Conservation (phyloP, 2,797 vertebrate species). For the Phoeniculus purpureus region DNA sequence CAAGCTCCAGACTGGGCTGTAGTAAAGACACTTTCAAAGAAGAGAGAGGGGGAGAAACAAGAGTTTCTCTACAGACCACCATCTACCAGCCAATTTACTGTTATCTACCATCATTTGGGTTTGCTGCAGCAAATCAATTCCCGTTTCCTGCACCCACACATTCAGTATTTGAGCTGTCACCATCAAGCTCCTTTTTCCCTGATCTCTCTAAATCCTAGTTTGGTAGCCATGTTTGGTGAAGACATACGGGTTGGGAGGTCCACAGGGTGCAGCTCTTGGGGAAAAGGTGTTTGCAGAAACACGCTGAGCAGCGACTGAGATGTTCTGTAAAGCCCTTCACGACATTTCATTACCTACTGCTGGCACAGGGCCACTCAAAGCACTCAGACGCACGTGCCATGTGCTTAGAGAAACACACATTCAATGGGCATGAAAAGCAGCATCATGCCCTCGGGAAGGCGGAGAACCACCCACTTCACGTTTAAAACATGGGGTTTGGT, state of each 20-base stretch:
- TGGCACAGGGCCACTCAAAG: background rate
- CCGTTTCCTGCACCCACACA: background rate
- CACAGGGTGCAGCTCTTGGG: background rate
- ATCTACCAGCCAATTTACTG: background rate
- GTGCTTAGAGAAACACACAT: background rate
- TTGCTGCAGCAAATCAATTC: background rate
- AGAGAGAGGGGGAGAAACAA: background rate
- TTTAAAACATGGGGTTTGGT: background rate
- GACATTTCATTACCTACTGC: background rate
- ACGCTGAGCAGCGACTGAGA: background rate
- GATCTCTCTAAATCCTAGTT: background rate
- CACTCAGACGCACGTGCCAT: accelerated
- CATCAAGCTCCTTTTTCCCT: background rate
- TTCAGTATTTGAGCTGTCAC: background rate
- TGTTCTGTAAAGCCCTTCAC: background rate
- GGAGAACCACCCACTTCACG: background rate
- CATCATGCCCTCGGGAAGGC: too few relatives aligned
- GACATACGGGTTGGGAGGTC: background rate
- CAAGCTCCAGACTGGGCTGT: background rate
- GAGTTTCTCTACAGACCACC: background rate
- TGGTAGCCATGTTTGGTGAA: background rate
- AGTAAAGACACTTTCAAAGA: background rate
- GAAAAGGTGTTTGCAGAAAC: background rate
- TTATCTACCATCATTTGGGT: accelerated
- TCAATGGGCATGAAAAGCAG: background rate